phyloP scores from a whole-genome alignment of 2,888 invertebrate species.

The Drosophila peninsularis region DNA sequence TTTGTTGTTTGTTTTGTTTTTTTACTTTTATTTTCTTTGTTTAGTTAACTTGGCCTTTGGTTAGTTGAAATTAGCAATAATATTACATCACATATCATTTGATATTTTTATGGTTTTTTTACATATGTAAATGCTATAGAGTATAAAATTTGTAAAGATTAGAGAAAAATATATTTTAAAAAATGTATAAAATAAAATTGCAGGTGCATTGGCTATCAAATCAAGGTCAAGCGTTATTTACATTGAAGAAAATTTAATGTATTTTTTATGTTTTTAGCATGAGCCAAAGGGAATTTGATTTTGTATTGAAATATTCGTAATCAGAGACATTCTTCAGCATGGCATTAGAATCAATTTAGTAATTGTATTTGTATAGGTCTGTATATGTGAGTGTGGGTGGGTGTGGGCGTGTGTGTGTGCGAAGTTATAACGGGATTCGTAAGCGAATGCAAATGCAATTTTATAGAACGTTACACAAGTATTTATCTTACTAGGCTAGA shows the following conservation, averaged over 20 bases:
- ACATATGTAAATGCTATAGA: slow-evolving; percentile 70
- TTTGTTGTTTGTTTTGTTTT: slow-evolving; percentile 38
- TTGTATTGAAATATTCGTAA: slow-evolving; percentile 38
- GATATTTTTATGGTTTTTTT: slow-evolving; percentile 64
- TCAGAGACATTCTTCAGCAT: slow-evolving; percentile 55
- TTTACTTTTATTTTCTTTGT: slow-evolving; percentile 62
- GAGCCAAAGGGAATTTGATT: slow-evolving; percentile 42
- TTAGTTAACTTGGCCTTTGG: slow-evolving; percentile 86
- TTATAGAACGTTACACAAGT: slow-evolving; percentile 66
- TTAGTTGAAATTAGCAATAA: slow-evolving; percentile 84
- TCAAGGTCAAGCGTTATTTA: slow-evolving; percentile 75
- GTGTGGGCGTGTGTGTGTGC: slow-evolving; percentile 16
- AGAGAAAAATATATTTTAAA: slow-evolving; percentile 48
- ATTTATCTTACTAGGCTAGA: slow-evolving; percentile 51
- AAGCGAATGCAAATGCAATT: slow-evolving; percentile 76
- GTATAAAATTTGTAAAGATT: slow-evolving; percentile 58
- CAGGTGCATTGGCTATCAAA: slow-evolving; percentile 74
- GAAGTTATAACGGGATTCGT: slow-evolving; percentile 25
- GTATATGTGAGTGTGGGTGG: slow-evolving; percentile 10
- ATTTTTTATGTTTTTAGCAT: slow-evolving; percentile 19
- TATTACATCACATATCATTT: slow-evolving; percentile 76
- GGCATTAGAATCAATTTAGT: slow-evolving; percentile 67
- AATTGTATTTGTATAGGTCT: slow-evolving; percentile 28
- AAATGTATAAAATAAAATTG: slow-evolving; percentile 69
- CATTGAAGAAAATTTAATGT: slow-evolving; percentile 35